phyloP scores from a whole-genome alignment of 2,888 invertebrate species.

The Tortricodes alternella region DNA sequence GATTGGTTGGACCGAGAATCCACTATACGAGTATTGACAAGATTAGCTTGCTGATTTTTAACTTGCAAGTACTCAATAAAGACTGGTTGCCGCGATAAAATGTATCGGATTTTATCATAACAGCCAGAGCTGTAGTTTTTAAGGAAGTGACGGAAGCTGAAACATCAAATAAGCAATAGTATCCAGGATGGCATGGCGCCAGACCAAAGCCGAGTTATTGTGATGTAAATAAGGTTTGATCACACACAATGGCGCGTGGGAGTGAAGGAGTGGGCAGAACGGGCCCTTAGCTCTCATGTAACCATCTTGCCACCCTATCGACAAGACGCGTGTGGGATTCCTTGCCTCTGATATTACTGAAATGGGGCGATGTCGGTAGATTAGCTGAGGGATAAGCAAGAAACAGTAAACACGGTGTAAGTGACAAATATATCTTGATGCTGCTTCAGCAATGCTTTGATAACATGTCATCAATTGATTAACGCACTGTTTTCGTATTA shows the following conservation, averaged over 20 bases:
- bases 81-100: neutral
- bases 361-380: slow-evolving; percentile 4
- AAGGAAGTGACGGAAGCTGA: slow-evolving; percentile 31
- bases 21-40: too few species aligned
- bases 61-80: neutral
- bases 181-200: slow-evolving; percentile 59
- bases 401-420: neutral
- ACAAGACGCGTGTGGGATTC: slow-evolving; percentile 34
- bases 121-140: slow-evolving; percentile 31
- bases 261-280: slow-evolving; percentile 63
- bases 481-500: too few species aligned
- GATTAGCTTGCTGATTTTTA: too few species aligned
- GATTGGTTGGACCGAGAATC: too few species aligned
- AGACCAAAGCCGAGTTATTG: slow-evolving; percentile 69
- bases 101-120: neutral
- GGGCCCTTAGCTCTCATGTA: slow-evolving; percentile 59
- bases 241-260: slow-evolving; percentile 71
- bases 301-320: too few species aligned
- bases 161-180: slow-evolving; percentile 44
- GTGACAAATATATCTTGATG: neutral
- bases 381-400: neutral
- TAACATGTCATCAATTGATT: too few species aligned
- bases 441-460: too few species aligned
- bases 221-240: slow-evolving; percentile 77
- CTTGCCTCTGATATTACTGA: slow-evolving; percentile 37